Evolutionary conservation across 2,113 vertebrate species (phyloP), one percentile per base, ranked within the genome.

Genomic region (Scophthalmus maximus): DNA sequence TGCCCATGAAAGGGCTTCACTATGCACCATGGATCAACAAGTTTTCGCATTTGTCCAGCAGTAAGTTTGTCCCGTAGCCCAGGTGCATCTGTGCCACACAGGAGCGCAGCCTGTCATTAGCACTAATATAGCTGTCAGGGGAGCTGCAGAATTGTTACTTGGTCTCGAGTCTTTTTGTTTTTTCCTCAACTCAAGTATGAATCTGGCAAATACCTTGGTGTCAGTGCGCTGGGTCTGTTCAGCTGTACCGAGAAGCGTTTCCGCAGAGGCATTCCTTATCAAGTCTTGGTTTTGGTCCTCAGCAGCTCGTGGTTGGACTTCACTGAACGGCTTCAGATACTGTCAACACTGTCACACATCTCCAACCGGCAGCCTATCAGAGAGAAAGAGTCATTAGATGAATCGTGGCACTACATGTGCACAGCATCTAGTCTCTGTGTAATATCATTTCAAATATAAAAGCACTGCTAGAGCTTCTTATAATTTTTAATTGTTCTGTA

Each of bases 91-190:
- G 62, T 79, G 76, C 55, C 78, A 59, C 53, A 66, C 73, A 73
- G 69, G 58, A 77, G 81, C 77, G 58, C 79, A 89, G 78, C 82
- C 87, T 90, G 83, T 89, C 78, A 92, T 92, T 91, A 91, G 60
- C 76, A 36, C 87, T 91, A 91, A 93, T 90, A 83, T 17, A 91
- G 87, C 88, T 90, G 91, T 92, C 91, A 91, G 7, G 38, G 63
- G 74, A 85, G 78, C 67, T 67, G 52, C 85, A 73, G 67, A 67
- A 73, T 36, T 71, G 76, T 20, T 49, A 63, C 46, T 69, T 50
- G 49, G 30, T 49, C 77, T 70, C 36, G n/a, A 79, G 27, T 52
- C 72, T 62, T 71, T 76, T 68, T 80, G 36, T 79, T 79, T 40
- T 84, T 69, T 70, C 42, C 68, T 34, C 29, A 20, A 52, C 69